A percentile compares a stretch with the other conserved stretches of the same genome.
phyloP scores from a whole-genome alignment of 2,113 vertebrate species.

The Ictalurus furcatus region DNA sequence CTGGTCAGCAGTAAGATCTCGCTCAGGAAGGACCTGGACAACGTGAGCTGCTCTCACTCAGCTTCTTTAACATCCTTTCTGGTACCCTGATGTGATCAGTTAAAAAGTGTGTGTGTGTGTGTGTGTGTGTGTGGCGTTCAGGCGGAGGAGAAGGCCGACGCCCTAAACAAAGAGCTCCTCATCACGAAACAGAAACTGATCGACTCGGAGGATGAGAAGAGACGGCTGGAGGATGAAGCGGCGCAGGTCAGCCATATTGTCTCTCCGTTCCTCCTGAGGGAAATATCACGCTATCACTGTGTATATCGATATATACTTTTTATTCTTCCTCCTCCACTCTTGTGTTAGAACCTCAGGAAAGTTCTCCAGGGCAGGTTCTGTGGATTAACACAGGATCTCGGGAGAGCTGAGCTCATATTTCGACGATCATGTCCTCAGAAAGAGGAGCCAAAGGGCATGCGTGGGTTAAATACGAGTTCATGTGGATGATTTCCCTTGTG shows the following conservation, averaged over 20 bases:
- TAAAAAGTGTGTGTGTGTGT: conserved; percentile 9
- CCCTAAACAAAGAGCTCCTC: conserved; percentile 94
- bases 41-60: conserved; percentile 76
- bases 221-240: conserved; percentile 90
- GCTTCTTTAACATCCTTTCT: neutral
- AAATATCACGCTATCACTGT: neutral
- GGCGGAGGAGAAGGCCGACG: conserved; percentile 97
- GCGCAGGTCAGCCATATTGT: conserved; percentile 80
- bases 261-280: neutral
- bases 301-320: neutral
- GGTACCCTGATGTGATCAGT: neutral
- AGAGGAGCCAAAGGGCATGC: neutral
- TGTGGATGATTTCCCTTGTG: neutral
- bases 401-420: neutral
- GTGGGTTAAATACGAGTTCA: neutral
- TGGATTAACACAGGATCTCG: neutral
- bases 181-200: conserved; percentile 98
- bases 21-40: conserved; percentile 93
- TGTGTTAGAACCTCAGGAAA: neutral
- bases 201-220: conserved; percentile 95
- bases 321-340: neutral
- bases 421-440: neutral
- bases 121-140: conserved; percentile 65
- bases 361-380: conserved; percentile 7
- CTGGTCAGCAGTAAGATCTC: conserved; percentile 99